Evolutionary conservation across 2,113 vertebrate species (phyloP), one percentile per base, ranked within the genome.

Genomic region (Lasiurus borealis): DNA sequence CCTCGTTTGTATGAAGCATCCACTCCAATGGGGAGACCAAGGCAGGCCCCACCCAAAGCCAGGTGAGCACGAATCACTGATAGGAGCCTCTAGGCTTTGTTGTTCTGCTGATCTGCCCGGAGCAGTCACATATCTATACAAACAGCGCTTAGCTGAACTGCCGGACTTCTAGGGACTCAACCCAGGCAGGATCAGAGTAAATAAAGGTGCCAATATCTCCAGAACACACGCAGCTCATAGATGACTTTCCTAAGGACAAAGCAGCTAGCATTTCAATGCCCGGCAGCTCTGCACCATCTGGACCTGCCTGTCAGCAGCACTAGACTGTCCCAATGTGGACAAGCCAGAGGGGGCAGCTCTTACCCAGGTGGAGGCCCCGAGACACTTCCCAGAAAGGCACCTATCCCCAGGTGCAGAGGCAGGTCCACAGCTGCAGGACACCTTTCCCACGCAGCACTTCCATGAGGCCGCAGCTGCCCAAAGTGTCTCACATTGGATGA

Each of bases 391-490:
- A 3, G 14, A 75, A 2, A 9, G 48, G n/a, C 40, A 52, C n/a
- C 83, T 69, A 40, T 77, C 57, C 80, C 27, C 36, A 46, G 36
- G 16, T 4, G 36, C 59, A 19, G 27, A 23, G 75, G 9, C 16
- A 2, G 8, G 72, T 14, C 25, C 25, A n/a, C 12, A 34, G 68
- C 19, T 7, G 6, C 57, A 31, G 4, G 46, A 54, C 14, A 40
- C 14, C 48, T 12, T 48, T 19, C 48, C 71, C 50, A 29, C 2
- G 8, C 0, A 4, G 29, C 29, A 76, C 12, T 71, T 50, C 76
- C 23, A 0, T 1, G 36, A n/a, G 68, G 29, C 57, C 7, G 0
- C 5, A 3, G 64, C 50, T 16, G 7, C 68, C 50, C 6, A 6
- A 31, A 48, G 8, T 34, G 27, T 12, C 16, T 31, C 0, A 3